Evolutionary conservation across 1,140 invertebrate species (phyloP), one percentile per base, ranked within the genome.

Genomic region (Zaprionus inermis): DNA sequence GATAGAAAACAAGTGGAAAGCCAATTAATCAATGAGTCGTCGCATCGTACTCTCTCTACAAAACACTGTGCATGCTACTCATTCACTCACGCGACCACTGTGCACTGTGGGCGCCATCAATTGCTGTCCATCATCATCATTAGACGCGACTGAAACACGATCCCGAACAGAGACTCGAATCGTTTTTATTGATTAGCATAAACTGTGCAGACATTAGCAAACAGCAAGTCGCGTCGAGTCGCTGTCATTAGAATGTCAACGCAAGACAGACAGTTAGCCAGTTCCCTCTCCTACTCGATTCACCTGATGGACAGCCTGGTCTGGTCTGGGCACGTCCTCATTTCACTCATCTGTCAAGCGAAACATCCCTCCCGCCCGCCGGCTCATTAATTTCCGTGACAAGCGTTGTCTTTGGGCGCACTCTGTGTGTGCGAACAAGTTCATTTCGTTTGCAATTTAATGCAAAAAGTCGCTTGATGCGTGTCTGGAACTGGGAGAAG

Each of bases 241-340:
- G 83, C 66, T 83, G 80, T 83, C 81, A 83, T 83, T 83, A 83
- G 77, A 81, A 78, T 85, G 78, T 81, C 81, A 81, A 78, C 81
- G 70, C 81, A 30, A 32, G 20, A n/a, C 12, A 22, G 54, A 54
- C 22, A n/a, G 78, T 81, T 76, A 56, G 78, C 55, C 55, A 30
- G 20, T 10, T 10, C 30, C 30, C 49, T 38, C 58, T 52, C 11
- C 36, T 3, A 38, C 38, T 9, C 7, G 3, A 44, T 44, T 16
- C 7, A 44, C 38, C 57, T 63, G 70, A 63, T 54, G 34, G 49
- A 57, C 60, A 56, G 61, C 2, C 30, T 32, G 20, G 24, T 28
- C 20, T 49, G 6, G 34, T 24, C 32, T 30, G 58, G 16, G 20
- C 12, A 41, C 5, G 38, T 24, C 16, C 59, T 18, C 44, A 10